A percentile compares a stretch with the other conserved stretches of the same genome.
Conservation (phyloP, 2,888 invertebrate genomes). For the Lasioglossum figueresi region DNA sequence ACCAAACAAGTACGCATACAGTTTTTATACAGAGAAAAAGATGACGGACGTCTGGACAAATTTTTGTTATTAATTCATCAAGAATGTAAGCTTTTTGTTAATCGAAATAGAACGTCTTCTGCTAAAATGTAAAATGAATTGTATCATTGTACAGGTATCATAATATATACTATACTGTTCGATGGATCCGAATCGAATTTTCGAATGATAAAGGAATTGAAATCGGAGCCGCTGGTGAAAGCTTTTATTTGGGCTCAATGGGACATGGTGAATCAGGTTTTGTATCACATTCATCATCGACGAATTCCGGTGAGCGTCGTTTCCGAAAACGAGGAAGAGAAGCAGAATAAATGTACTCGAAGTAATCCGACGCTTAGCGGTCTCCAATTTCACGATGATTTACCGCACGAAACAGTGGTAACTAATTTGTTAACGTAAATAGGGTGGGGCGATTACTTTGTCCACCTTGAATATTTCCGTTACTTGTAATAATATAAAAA, state of each 20-base stretch:
- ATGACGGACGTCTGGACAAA: slow-evolving; percentile 85
- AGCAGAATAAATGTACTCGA: slow-evolving; percentile 83
- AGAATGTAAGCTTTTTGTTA: slow-evolving; percentile 87
- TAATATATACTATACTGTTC: slow-evolving; percentile 76
- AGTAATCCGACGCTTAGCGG: slow-evolving; percentile 91
- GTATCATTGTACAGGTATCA: slow-evolving; percentile 70
- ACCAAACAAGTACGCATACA: slow-evolving; percentile 91
- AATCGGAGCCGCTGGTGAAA: slow-evolving; percentile 86
- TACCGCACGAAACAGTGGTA: slow-evolving; percentile 95
- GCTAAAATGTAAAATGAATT: neutral
- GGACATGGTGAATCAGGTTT: slow-evolving; percentile 91
- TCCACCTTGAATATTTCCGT: too few species aligned
- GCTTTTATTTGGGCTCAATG: slow-evolving; percentile 95
- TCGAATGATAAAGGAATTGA: slow-evolving; percentile 75
- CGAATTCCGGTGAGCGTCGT: slow-evolving; percentile 89
- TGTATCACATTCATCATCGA: slow-evolving; percentile 93
- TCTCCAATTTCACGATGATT: slow-evolving; percentile 93
- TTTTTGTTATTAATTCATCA: slow-evolving; percentile 91
- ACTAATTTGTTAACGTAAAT: slow-evolving; percentile 74
- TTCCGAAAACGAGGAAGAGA: slow-evolving; percentile 87
- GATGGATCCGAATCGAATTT: slow-evolving; percentile 61
- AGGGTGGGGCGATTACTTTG: too few species aligned
- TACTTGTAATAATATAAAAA: too few species aligned
- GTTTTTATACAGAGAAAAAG: slow-evolving; percentile 88
- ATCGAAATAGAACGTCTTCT: neutral